phyloP scores from a whole-genome alignment of 1,140 invertebrate species.

The Diabrotica undecimpunctata region DNA sequence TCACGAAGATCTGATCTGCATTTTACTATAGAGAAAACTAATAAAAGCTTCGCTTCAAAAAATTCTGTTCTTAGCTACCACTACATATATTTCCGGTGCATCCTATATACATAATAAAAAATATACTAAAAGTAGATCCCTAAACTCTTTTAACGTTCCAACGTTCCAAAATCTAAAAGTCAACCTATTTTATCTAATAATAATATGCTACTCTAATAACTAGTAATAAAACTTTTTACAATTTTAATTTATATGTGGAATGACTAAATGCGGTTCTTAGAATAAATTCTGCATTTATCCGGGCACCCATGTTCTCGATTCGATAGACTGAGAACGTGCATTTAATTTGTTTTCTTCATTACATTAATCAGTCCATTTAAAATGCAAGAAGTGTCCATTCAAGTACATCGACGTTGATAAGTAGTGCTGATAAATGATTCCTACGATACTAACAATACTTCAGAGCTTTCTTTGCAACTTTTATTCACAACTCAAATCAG shows the following conservation, averaged over 20 bases:
- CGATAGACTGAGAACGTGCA: neutral
- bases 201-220: too few species aligned
- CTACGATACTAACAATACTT: constrained; percentile 15
- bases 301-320: constrained; percentile 15
- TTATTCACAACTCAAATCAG: constrained; percentile 2
- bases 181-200: too few species aligned
- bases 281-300: constrained; percentile 9
- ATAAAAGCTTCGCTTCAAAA: too few species aligned
- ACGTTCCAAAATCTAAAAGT: too few species aligned
- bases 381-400: constrained; percentile 16
- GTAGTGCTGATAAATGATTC: constrained; percentile 12
- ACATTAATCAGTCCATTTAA: constrained; percentile 18
- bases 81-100: too few species aligned
- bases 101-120: too few species aligned
- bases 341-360: constrained; percentile 17
- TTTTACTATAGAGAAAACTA: too few species aligned
- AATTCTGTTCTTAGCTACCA: too few species aligned
- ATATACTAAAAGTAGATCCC: too few species aligned
- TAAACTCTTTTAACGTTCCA: too few species aligned
- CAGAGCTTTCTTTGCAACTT: constrained; percentile 12
- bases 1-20: too few species aligned
- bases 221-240: too few species aligned
- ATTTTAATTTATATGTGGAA: neutral
- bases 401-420: constrained; percentile 19
- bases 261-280: constrained; percentile 4